Conservation (phyloP, 2,888 invertebrate genomes). For the Drosophila anceps region DNA sequence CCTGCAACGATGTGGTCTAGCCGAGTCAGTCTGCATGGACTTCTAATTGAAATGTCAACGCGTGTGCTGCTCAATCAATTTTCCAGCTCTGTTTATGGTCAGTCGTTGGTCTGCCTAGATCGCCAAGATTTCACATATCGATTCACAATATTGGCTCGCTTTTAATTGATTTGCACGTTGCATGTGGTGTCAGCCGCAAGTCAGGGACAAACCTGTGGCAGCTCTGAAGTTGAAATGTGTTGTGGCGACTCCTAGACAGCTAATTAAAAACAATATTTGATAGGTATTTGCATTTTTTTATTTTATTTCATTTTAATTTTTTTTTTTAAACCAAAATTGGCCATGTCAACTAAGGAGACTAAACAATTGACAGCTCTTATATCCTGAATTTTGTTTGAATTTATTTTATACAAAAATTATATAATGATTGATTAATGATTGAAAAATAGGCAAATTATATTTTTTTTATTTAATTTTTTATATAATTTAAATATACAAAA, state of each 20-base stretch:
- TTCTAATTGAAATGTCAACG: conserved; percentile 80
- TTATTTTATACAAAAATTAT: not conserved
- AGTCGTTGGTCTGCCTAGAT: conserved; percentile 43
- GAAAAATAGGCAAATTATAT: not conserved
- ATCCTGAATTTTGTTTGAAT: conserved; percentile 29
- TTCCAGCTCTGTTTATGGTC: conserved; percentile 48
- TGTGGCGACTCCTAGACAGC: conserved; percentile 45
- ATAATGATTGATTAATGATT: not conserved
- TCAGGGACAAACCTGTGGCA: conserved; percentile 66
- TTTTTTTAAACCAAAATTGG: conserved; percentile 6
- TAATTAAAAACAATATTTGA: conserved; percentile 52
- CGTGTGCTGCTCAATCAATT: conserved; percentile 76
- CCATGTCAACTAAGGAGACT: not conserved
- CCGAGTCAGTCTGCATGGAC: conserved; percentile 33
- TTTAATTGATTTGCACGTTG: conserved; percentile 68
- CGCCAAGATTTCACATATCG: conserved; percentile 57
- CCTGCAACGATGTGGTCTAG: not conserved
- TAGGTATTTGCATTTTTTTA: conserved; percentile 18
- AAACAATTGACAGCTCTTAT: conserved; percentile 18
- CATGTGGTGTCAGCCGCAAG: conserved; percentile 66
- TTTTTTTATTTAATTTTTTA: not conserved
- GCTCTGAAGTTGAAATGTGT: conserved; percentile 57
- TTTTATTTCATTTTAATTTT: too few relatives aligned
- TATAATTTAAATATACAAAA: not conserved
- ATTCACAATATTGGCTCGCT: conserved; percentile 36